Percentiles rank a stretch among this genome's conserved stretches.
phyloP scores from a whole-genome alignment of 2,797 vertebrate genomes.

The Pristis pectinata region DNA sequence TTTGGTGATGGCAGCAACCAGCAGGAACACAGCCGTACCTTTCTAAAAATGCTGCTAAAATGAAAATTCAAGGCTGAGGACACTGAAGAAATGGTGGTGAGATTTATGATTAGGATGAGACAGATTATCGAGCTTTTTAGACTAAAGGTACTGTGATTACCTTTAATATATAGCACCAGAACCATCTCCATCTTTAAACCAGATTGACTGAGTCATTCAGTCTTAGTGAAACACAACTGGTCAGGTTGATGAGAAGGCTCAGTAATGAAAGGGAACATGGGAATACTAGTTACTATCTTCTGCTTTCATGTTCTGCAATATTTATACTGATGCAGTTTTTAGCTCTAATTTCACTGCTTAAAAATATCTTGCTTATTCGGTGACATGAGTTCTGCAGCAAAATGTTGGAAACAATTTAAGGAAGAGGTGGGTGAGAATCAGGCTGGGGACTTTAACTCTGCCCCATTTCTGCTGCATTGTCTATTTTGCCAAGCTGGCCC shows the following conservation, averaged over 20 bases:
- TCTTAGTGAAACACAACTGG: background rate
- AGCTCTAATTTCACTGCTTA: background rate
- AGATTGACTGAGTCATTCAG: background rate
- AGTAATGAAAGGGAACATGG: background rate
- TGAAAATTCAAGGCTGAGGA: background rate
- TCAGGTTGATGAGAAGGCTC: background rate
- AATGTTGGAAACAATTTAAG: background rate
- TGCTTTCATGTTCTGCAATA: background rate
- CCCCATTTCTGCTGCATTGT: background rate
- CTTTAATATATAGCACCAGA: constrained; percentile 14
- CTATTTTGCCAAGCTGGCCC: background rate
- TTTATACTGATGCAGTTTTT: background rate
- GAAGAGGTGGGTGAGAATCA: background rate
- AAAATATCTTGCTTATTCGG: background rate
- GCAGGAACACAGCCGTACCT: background rate
- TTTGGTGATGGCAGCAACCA: background rate
- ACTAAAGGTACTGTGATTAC: background rate
- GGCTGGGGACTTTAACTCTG: background rate
- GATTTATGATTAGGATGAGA: constrained; percentile 14
- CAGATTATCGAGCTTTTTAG: constrained; percentile 8
- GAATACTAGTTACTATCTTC: background rate
- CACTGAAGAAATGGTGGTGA: background rate
- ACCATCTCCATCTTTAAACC: background rate
- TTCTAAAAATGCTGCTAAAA: background rate
- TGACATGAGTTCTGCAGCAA: background rate